Evolutionary conservation across 2,113 vertebrate species (phyloP), one percentile per base, ranked within the genome.

Genomic region (Coptodon rendalli): DNA sequence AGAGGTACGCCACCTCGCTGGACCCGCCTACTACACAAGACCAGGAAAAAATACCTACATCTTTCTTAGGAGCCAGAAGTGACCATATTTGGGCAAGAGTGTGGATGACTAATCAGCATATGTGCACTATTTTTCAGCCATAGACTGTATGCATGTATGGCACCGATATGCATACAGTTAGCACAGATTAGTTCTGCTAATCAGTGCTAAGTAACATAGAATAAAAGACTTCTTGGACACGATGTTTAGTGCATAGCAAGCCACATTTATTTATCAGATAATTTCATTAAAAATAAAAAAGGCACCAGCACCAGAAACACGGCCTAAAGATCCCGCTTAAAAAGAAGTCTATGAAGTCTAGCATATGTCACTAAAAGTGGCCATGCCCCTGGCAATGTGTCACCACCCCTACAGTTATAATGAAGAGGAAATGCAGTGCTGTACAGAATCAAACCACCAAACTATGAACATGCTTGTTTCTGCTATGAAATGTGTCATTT

Each of bases 371-470:
- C 31, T 66, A 66, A 66, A 66, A 38, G 17, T 66, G 61, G 31
- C 31, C 19, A 66, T 66, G 13, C 17, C 17, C 34, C 31, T 6
- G 0, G 61, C 61, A 66, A 66, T 66, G 6, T 66, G 34, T 66
- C 63, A 8, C 63, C 31, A 63, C 17, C 31, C 17, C 61, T 68
- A 22, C 34, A 68, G 11, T 40, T 22, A 0, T 36, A 38, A 68
- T 68, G 63, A 68, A 38, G 34, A 38, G 63, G 19, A 68, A 68
- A 68, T 68, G 63, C 63, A 68, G 63, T 68, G 63, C 19, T 22
- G 63, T 43, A 40, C 36, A 71, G 63, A 71, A 40, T 22, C 36
- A 71, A 71, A 71, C 36, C 19, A 40, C 12, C 1, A 1, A 71
- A 9, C 38, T 71, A 24, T 27, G n/a, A 71, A 71, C 38, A 43